These are phyloP conservation scores for Spinus olivaceus DNA, from an alignment of 2,797 vertebrate species.

Conservation along the genomic window DNA sequence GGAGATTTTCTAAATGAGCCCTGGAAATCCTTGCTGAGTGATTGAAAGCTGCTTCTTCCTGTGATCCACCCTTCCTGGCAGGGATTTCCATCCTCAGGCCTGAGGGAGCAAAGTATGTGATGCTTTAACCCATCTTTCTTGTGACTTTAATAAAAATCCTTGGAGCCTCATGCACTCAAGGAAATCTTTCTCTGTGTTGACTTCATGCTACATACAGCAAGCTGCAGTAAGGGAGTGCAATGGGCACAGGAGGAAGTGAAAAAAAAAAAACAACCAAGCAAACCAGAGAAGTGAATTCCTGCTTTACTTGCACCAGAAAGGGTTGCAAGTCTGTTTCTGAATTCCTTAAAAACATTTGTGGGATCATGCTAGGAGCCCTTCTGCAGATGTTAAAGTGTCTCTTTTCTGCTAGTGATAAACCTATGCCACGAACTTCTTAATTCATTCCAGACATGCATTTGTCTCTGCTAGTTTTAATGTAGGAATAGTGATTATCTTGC, in stretches of 20 bases:
- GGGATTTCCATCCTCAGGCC: not conserved
- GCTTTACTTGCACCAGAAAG: not conserved
- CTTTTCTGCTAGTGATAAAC: not conserved
- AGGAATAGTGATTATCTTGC: not conserved
- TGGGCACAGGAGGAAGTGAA: not conserved
- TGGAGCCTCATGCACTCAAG: not conserved
- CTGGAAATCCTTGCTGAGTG: not conserved
- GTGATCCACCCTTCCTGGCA: not conserved
- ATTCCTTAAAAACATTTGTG: not conserved
- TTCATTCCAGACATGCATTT: not conserved
- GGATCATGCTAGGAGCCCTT: not conserved
- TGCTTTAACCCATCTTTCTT: not conserved
- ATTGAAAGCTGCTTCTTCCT: not conserved
- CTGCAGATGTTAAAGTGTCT: not conserved
- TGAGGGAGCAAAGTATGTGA: not conserved
- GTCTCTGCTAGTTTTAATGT: not conserved
- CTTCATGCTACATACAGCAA: not conserved
- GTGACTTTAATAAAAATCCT: not conserved
- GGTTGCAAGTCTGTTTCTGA: not conserved
- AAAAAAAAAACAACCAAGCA: rapidly evolving
- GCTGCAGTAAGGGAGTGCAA: not conserved
- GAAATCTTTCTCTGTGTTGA: not conserved
- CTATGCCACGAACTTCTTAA: not conserved
- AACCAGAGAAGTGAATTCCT: not conserved
- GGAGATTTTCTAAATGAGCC: not conserved